phyloP scores from a whole-genome alignment of 2,113 vertebrate species.

The Hippocampus zosterae region DNA sequence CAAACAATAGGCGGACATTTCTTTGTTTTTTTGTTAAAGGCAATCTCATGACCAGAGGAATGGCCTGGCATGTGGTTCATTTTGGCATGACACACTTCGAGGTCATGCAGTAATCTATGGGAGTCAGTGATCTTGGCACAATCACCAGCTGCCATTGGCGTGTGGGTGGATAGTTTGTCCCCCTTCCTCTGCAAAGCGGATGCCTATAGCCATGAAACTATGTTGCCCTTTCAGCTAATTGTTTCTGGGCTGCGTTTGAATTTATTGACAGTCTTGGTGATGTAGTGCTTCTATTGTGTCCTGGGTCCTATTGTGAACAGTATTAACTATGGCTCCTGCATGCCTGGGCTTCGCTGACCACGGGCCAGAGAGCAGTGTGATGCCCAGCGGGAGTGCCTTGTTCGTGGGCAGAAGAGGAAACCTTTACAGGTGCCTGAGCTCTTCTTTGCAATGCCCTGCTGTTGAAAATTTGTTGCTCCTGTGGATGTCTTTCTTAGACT shows the following conservation, averaged over 20 bases:
- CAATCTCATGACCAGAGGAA: constrained; percentile 40
- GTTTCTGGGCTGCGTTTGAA: constrained; percentile 74
- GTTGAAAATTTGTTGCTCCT: constrained; percentile 89
- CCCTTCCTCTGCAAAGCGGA: constrained; percentile 51
- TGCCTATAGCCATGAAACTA: constrained; percentile 58
- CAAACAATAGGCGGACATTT: constrained; percentile 41
- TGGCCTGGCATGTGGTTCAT: constrained; percentile 61
- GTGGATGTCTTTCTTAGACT: constrained; percentile 74
- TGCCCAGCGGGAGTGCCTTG: constrained; percentile 67
- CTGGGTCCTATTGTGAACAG: constrained; percentile 60
- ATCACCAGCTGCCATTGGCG: constrained; percentile 70
- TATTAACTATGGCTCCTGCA: constrained; percentile 62
- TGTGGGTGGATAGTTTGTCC: constrained; percentile 76
- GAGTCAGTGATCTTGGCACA: constrained; percentile 46
- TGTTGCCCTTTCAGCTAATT: constrained; percentile 74
- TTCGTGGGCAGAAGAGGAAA: constrained; percentile 64
- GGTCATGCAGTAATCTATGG: constrained; percentile 54
- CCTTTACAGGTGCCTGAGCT: constrained; percentile 77
- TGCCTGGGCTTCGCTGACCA: constrained; percentile 51
- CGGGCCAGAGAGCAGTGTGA: constrained; percentile 53
- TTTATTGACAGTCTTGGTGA: constrained; percentile 74
- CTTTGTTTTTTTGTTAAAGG: constrained; percentile 19
- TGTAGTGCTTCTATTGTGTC: constrained; percentile 74
- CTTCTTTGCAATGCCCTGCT: constrained; percentile 79
- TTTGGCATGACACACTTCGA: constrained; percentile 61